These are phyloP conservation scores for Zaprionus lachaisei DNA, from an alignment of 1,140 invertebrate species.

Conservation along the genomic window DNA sequence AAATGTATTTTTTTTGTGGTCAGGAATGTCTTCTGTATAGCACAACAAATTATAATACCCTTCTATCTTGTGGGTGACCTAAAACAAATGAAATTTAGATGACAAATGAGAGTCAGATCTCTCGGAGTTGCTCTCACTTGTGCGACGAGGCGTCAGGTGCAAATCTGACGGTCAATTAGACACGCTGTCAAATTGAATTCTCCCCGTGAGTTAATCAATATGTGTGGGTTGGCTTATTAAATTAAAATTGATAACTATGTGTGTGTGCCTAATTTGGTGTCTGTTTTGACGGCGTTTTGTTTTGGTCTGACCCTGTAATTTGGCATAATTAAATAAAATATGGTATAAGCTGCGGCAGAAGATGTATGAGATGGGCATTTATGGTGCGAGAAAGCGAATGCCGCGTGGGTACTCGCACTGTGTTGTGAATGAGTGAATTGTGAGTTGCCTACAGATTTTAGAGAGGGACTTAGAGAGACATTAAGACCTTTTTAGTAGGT, in stretches of 20 bases:
- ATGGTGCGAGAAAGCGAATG: slow-evolving; percentile 19
- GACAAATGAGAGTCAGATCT: not conserved
- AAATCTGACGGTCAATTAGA: slow-evolving; percentile 30
- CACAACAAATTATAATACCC: no score
- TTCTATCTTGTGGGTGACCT: no score
- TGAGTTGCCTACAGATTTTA: not conserved
- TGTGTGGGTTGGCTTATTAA: slow-evolving; percentile 23
- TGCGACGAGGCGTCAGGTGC: not conserved
- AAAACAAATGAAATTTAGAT: slow-evolving; percentile 27
- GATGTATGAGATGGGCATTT: slow-evolving; percentile 5
- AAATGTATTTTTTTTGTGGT: no score
- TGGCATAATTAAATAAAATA: slow-evolving; percentile 19
- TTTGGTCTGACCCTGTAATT: slow-evolving; percentile 7
- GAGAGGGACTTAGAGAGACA: not conserved
- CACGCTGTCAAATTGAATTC: slow-evolving; percentile 39
- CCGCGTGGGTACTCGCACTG: slow-evolving; percentile 5
- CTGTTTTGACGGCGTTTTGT: slow-evolving; percentile 16
- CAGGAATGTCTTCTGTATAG: no score
- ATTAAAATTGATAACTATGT: slow-evolving; percentile 6
- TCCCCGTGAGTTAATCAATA: slow-evolving; percentile 28
- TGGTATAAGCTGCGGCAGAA: not conserved
- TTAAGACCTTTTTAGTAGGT: not conserved
- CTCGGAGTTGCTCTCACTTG: not conserved
- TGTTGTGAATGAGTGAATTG: not conserved
- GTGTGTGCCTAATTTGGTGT: slow-evolving; percentile 25